Conservation (phyloP, 2,888 invertebrate species). For the Pegoplata infirma region DNA sequence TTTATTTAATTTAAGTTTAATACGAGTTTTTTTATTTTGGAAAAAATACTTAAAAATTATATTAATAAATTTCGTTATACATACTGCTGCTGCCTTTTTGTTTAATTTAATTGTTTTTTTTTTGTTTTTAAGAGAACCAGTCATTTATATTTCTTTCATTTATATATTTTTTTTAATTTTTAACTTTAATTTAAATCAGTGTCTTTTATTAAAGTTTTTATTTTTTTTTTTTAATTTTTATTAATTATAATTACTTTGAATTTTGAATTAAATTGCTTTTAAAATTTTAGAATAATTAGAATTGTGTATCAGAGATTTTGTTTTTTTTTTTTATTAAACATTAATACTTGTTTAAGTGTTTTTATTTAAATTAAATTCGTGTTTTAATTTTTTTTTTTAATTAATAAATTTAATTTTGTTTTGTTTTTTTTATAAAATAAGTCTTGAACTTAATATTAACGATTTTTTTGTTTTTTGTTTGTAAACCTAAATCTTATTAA, state of each 20-base stretch:
- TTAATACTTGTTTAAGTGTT: not conserved
- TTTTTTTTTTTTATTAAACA: slow-evolving; percentile 8
- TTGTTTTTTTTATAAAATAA: slow-evolving; percentile 31
- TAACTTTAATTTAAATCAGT: slow-evolving; percentile 29
- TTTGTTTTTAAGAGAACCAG: slow-evolving; percentile 27
- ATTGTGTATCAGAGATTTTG: slow-evolving; percentile 17
- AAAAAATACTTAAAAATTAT: slow-evolving; percentile 55
- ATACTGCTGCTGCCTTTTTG: slow-evolving; percentile 33
- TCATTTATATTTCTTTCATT: slow-evolving; percentile 18
- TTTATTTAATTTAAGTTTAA: not conserved
- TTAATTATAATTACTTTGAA: slow-evolving; percentile 28
- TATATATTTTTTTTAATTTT: slow-evolving; percentile 1
- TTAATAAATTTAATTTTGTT: too few relatives aligned
- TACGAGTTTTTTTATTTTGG: slow-evolving; percentile 1
- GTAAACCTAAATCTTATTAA: slow-evolving; percentile 13
- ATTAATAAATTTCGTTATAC: slow-evolving; percentile 46
- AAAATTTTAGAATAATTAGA: slow-evolving; percentile 58
- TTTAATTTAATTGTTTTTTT: not conserved
- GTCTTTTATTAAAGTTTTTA: too few relatives aligned
- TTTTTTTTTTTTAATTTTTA: slow-evolving; percentile 3
- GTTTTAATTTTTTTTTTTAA: slow-evolving; percentile 26
- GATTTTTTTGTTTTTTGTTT: slow-evolving; percentile 20
- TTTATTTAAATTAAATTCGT: slow-evolving; percentile 55
- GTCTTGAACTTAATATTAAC: slow-evolving; percentile 48
- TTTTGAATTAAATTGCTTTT: slow-evolving; percentile 58